These are phyloP conservation scores for Melitaea athalia DNA, from an alignment of 2,888 invertebrate genomes.

Conservation along the genomic window DNA sequence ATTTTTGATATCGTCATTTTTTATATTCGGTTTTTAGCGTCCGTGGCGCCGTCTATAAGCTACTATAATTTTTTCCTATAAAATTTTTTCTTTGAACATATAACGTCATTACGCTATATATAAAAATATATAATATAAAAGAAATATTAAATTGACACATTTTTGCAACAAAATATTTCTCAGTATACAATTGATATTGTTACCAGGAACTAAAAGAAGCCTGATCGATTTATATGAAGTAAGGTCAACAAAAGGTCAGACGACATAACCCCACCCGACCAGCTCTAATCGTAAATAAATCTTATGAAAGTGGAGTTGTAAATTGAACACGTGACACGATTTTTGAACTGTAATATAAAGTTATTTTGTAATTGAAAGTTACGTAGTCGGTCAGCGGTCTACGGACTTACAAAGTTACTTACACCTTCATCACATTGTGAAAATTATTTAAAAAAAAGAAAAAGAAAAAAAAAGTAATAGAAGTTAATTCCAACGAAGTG, in stretches of 20 bases:
- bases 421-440: background rate
- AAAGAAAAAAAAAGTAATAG: background rate
- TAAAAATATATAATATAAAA: no score
- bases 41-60: no score
- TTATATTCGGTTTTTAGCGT: no score
- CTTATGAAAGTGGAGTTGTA: constrained; percentile 29
- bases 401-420: background rate
- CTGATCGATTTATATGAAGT: constrained; percentile 12
- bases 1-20: no score
- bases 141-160: background rate
- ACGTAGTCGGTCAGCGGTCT: no score
- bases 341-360: constrained; percentile 5
- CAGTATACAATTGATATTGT: background rate
- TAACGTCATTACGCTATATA: no score
- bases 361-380: background rate
- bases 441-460: background rate
- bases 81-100: no score
- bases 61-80: no score
- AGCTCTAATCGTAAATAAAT: constrained; percentile 30
- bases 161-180: background rate
- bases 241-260: constrained; percentile 15
- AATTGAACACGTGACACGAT: constrained; percentile 25
- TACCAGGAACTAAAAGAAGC: background rate
- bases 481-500: constrained; percentile 9
- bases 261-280: constrained; percentile 13